Evolutionary conservation across 1,140 invertebrate species (phyloP), one percentile per base, ranked within the genome.

Genomic region (Hycleus cichorii): DNA sequence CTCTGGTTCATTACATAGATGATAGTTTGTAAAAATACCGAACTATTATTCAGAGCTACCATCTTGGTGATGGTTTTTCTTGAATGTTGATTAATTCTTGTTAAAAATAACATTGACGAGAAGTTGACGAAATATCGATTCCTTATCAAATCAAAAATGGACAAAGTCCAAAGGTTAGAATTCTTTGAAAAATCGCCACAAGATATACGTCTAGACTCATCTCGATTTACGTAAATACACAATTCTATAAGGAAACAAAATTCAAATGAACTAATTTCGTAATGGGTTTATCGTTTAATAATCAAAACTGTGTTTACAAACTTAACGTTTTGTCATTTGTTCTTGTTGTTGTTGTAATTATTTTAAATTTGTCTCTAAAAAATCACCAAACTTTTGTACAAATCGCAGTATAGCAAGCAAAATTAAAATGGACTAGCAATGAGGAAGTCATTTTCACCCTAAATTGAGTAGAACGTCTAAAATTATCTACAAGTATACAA

Each of bases 401-500:
- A 32, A 32, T 32, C 32, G 32, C 1, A 32, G 32, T 32, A 32
- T 4, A 32, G 32, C 4, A 32, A 32, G 18, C 18, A 18, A 18
- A 18, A 18, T 18, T 18, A 18, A 18, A 18, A 18, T 18, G 18
- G 18, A 18, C 18, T 18, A 18, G 18, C 18, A 18, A 18, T 18
- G 18, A 18, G 18, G 18, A 1, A 18, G 18, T 18, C 1, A 18
- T 1, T 18, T 18, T 18, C 18, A 18, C 18, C 18, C 1, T 18
- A 18, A 18, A 18, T 62, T 66, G 59, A 64, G 62, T 66, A 66
- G 62, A 59, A 56, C 57, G 50, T 46, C 44, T 46, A 59, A 65
- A 63, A 62, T 66, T 59, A 62, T 64, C 67, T 69, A 69, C 67
- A 67, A 60, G 68, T 69, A 69, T 69, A 69, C 68, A 69, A 69